Evolutionary conservation across 2,888 invertebrate genomes (phyloP).

Genomic region (Koerneria pararmatus): DNA sequence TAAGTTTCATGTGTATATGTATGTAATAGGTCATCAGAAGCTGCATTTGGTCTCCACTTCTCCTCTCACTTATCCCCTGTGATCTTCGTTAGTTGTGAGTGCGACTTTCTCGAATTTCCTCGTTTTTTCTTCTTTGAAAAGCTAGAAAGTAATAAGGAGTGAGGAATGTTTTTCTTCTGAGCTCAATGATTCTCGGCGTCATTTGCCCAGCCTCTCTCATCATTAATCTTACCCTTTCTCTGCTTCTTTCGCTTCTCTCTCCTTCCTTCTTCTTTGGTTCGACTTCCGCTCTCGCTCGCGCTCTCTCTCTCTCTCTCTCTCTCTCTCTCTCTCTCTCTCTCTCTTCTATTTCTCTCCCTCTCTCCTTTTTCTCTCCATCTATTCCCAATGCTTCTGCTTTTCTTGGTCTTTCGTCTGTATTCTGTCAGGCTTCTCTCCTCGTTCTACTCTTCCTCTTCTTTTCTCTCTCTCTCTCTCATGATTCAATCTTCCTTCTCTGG

Average conservation of each 20-base stretch:
- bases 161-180: too few species aligned
- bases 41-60: slow-evolving; percentile 2
- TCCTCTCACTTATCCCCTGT: too few species aligned
- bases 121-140: too few species aligned
- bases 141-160: too few species aligned
- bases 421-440: background rate
- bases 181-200: too few species aligned
- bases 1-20: too few species aligned
- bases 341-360: slow-evolving; percentile 1
- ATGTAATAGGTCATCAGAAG: background rate
- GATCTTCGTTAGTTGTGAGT: too few species aligned
- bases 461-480: background rate
- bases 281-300: background rate
- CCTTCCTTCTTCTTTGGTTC: background rate
- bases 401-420: background rate
- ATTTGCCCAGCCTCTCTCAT: too few species aligned
- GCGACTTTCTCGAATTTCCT: too few species aligned
- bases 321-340: slow-evolving; percentile 15
- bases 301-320: background rate
- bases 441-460: background rate
- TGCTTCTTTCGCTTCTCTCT: background rate
- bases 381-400: background rate
- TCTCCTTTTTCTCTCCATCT: background rate
- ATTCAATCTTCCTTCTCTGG: too few species aligned
- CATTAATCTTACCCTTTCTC: too few species aligned